Percentiles rank a stretch among this genome's conserved stretches.
These are phyloP conservation scores for Diacarnus erythraeanus DNA, from an alignment of 37 sponge, comb jelly and placozoan species.

Conservation along the genomic window DNA sequence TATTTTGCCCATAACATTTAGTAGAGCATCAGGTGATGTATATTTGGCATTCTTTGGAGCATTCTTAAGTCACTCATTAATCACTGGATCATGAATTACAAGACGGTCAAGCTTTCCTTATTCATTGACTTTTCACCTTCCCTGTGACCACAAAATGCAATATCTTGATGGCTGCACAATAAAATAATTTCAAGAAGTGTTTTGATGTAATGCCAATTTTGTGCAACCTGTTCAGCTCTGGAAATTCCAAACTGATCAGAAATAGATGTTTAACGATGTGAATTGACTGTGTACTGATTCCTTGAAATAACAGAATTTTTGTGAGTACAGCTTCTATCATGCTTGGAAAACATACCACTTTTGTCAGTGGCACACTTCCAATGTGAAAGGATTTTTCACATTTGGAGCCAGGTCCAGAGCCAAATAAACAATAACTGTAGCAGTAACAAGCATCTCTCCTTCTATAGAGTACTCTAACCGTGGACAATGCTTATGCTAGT, in stretches of 20 bases:
- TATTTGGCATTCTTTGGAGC: constrained; percentile 69
- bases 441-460: constrained; percentile 62
- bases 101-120: constrained; percentile 52
- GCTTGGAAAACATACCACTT: constrained; percentile 41
- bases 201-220: constrained; percentile 65
- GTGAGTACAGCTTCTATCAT: constrained; percentile 37
- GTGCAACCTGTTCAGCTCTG: constrained; percentile 38
- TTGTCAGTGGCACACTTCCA: constrained; percentile 67
- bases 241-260: constrained; percentile 30
- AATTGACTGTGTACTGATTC: constrained; percentile 33
- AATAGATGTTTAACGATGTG: constrained; percentile 33
- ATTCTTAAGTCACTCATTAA: constrained; percentile 33
- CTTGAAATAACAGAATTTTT: constrained; percentile 35
- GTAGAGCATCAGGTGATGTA: constrained; percentile 68
- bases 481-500: constrained; percentile 37
- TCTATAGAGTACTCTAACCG: constrained; percentile 64
- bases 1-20: constrained; percentile 63
- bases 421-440: constrained; percentile 64
- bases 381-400: constrained; percentile 39
- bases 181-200: constrained; percentile 63
- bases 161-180: constrained; percentile 65
- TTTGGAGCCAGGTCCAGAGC: constrained; percentile 30
- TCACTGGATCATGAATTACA: constrained; percentile 38
- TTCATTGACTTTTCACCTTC: constrained; percentile 63
- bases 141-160: constrained; percentile 64